phyloP scores from a whole-genome alignment of 2,797 vertebrate genomes.

The Leptodactylus fallax region DNA sequence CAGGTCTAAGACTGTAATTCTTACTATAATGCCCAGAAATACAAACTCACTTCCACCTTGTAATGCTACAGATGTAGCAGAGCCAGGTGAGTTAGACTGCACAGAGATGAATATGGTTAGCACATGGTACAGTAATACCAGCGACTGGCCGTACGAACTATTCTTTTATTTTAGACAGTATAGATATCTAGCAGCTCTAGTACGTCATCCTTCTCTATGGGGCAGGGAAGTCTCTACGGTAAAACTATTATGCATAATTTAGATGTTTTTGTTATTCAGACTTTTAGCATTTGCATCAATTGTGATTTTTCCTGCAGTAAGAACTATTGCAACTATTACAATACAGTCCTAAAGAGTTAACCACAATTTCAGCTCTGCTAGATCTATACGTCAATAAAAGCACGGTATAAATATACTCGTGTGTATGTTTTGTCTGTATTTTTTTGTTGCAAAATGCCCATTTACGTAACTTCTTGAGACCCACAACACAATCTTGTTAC shows the following conservation, averaged over 20 bases:
- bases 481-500: background rate
- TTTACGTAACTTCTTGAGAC: background rate
- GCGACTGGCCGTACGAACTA: no score
- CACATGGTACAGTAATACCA: background rate
- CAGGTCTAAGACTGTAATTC: no score
- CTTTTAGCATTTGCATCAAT: no score
- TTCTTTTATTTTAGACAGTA: no score
- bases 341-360: background rate
- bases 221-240: background rate
- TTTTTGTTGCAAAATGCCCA: background rate
- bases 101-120: background rate
- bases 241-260: background rate
- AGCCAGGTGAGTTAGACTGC: background rate
- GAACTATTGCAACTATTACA: background rate
- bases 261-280: no score
- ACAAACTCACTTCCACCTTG: background rate
- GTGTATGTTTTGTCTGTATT: background rate
- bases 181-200: background rate
- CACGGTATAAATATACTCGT: no score
- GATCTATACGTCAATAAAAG: background rate
- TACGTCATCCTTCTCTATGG: background rate
- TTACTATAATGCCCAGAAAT: no score
- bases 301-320: no score
- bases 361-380: background rate
- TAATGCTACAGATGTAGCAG: background rate